Evolutionary conservation across 1,140 invertebrate genomes (phyloP).

Genomic region (Spodoptera frugiperda): DNA sequence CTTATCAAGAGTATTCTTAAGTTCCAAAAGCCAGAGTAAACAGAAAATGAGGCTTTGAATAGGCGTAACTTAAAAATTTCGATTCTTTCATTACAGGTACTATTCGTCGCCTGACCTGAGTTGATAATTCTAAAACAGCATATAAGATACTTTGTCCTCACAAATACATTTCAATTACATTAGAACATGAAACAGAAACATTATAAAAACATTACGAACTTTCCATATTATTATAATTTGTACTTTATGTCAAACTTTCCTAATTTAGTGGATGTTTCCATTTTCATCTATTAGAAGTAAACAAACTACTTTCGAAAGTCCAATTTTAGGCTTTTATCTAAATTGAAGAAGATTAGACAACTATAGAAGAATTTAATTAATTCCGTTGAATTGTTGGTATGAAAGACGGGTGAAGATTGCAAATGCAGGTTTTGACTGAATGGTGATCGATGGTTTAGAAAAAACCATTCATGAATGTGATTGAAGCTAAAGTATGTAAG

Average conservation of each 20-base stretch:
- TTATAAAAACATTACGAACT: neutral
- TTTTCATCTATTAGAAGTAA: neutral
- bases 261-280: neutral
- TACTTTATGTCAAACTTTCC: neutral
- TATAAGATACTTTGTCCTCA: too few species aligned
- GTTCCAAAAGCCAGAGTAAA: too few species aligned
- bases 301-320: neutral
- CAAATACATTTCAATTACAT: neutral
- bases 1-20: too few species aligned
- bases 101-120: neutral
- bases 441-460: too few species aligned
- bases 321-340: constrained; percentile 10
- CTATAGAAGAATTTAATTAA: neutral
- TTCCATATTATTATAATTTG: neutral
- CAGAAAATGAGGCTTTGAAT: too few species aligned
- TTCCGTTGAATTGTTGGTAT: too few species aligned
- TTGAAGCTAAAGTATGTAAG: too few species aligned
- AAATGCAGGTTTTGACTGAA: too few species aligned
- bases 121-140: neutral
- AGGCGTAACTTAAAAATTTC: too few species aligned
- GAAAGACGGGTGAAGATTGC: too few species aligned
- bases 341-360: neutral
- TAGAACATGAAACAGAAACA: neutral
- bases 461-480: too few species aligned
- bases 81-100: too few species aligned